A percentile compares a stretch with the other conserved stretches of the same genome.
Evolutionary conservation across 2,797 vertebrate species (phyloP).

Genomic region (Rhinichthys osculus): DNA sequence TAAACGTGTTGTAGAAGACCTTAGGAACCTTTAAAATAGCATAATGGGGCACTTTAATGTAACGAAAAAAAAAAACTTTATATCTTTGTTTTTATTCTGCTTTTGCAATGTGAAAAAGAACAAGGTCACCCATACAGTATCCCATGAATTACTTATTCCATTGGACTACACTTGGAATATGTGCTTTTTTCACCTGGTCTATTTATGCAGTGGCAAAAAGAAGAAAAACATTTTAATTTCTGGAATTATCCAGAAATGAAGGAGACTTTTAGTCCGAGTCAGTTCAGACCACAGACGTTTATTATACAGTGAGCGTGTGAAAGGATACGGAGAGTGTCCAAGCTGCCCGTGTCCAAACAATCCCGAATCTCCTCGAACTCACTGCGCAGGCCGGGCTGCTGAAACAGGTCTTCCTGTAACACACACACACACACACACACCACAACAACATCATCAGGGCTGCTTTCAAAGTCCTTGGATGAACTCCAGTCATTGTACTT

Average conservation of each 20-base stretch:
- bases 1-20: background rate
- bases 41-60: background rate
- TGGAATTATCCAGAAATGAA: background rate
- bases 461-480: background rate
- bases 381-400: conserved; percentile 91
- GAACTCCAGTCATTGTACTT: conserved; percentile 10
- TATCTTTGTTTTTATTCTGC: background rate
- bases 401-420: conserved; percentile 95
- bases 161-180: background rate
- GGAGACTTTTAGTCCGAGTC: background rate
- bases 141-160: background rate
- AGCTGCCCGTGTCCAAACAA: conserved; percentile 90
- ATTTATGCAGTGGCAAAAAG: background rate
- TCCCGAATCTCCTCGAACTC: conserved; percentile 95
- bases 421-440: conserved; percentile 9
- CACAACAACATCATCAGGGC: background rate
- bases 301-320: background rate
- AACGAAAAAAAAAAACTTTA: background rate
- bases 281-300: background rate
- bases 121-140: no score
- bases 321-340: conserved; percentile 95
- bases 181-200: background rate
- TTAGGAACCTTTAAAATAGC: background rate
- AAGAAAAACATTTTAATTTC: background rate
- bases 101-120: background rate